These are phyloP conservation scores for Adelphocoris suturalis DNA, from an alignment of 2,888 invertebrate species.

Conservation along the genomic window DNA sequence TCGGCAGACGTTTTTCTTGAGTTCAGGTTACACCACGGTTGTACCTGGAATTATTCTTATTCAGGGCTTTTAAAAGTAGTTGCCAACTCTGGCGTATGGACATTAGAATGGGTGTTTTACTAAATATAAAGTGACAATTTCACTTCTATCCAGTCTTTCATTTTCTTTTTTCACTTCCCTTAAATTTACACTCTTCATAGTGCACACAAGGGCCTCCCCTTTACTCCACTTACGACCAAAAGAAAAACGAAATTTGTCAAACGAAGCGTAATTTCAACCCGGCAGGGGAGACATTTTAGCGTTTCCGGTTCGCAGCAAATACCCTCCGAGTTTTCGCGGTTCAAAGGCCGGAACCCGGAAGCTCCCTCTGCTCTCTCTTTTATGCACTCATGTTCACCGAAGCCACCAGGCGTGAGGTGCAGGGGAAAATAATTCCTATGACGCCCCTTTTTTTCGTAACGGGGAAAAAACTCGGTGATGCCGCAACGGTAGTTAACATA, in stretches of 20 bases:
- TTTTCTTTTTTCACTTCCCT: no score
- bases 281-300: background rate
- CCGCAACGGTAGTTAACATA: no score
- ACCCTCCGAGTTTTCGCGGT: background rate
- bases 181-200: no score
- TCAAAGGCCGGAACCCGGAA: background rate
- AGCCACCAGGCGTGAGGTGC: background rate
- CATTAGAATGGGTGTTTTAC: no score
- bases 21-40: no score
- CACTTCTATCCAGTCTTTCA: no score
- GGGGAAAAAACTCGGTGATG: background rate
- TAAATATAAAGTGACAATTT: no score
- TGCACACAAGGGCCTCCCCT: background rate
- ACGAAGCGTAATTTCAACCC: slow-evolving; percentile 1
- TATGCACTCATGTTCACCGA: background rate
- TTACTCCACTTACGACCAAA: background rate
- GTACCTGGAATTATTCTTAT: no score
- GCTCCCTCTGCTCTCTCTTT: background rate
- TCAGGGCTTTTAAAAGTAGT: no score
- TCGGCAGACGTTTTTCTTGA: no score
- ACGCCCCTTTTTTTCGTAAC: background rate
- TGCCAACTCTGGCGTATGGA: no score
- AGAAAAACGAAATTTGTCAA: slow-evolving; percentile 28
- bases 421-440: background rate
- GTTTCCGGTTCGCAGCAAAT: slow-evolving; percentile 28